Conservation (phyloP, 2,797 vertebrate genomes). For the Girardinus metallicus region DNA sequence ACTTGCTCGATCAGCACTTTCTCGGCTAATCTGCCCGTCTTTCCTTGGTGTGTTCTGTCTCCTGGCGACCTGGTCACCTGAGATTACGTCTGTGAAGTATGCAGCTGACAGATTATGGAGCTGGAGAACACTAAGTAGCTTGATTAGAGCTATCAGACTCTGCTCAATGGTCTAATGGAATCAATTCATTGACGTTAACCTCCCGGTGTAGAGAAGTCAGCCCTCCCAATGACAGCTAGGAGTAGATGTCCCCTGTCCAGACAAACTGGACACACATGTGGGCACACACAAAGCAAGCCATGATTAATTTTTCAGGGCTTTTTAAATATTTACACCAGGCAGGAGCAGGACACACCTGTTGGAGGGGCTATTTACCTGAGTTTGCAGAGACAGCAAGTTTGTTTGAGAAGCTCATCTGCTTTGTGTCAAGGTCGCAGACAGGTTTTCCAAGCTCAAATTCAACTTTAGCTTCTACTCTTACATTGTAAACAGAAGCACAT, state of each 20-base stretch:
- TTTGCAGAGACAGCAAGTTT: constrained; percentile 38
- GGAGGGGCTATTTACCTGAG: constrained; percentile 29
- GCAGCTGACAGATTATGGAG: constrained; percentile 80
- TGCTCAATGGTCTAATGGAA: constrained; percentile 28
- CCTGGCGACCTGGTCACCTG: constrained; percentile 79
- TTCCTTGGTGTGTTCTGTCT: constrained; percentile 70
- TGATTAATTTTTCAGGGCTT: constrained; percentile 79
- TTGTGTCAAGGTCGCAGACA: constrained; percentile 30
- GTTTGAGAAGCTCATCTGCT: constrained; percentile 23
- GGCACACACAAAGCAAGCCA: constrained; percentile 48
- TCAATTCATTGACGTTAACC: constrained; percentile 23
- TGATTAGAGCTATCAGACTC: constrained; percentile 44
- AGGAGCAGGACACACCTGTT: constrained; percentile 54
- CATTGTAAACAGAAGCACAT: background rate
- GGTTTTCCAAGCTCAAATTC: background rate
- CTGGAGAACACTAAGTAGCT: constrained; percentile 42
- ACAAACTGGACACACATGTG: constrained; percentile 28
- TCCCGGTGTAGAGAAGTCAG: background rate
- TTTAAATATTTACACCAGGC: constrained; percentile 80
- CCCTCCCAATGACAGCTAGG: background rate
- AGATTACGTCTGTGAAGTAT: constrained; percentile 78
- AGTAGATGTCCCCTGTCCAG: constrained; percentile 12
- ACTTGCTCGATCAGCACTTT: constrained; percentile 76
- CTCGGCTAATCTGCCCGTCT: constrained; percentile 83
- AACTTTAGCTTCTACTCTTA: background rate